These are phyloP conservation scores for Parotia lawesii DNA, from an alignment of 2,113 vertebrate genomes.

Conservation along the genomic window DNA sequence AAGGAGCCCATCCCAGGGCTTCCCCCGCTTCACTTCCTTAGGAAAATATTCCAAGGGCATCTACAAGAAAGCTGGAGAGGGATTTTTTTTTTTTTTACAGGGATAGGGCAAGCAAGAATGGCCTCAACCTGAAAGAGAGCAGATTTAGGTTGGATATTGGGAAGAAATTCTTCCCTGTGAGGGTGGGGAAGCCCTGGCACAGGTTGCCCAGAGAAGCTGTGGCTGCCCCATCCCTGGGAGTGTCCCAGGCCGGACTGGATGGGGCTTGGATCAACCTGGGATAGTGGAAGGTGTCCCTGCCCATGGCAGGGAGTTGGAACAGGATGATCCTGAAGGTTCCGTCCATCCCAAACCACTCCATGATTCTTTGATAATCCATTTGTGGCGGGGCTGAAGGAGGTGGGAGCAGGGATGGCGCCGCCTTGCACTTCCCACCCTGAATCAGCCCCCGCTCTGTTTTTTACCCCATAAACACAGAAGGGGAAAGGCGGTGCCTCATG, in stretches of 20 bases:
- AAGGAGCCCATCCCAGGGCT: background rate
- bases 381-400: background rate
- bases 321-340: background rate
- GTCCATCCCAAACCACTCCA: background rate
- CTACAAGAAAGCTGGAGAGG: background rate
- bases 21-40: background rate
- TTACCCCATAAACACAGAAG: background rate
- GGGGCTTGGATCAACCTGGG: background rate
- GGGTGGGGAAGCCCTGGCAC: accelerated
- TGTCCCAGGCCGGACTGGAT: accelerated
- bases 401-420: background rate
- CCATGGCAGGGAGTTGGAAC: background rate
- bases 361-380: background rate
- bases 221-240: background rate
- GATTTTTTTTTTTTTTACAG: background rate
- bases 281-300: background rate
- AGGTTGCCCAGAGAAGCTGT: background rate
- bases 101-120: background rate
- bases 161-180: background rate
- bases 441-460: background rate
- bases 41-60: background rate
- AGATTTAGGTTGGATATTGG: background rate
- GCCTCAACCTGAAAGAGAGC: background rate
- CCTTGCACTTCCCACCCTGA: background rate
- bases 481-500: background rate